These are phyloP conservation scores for Tylochromis polylepis DNA, from an alignment of 2,113 vertebrate species.

Conservation along the genomic window DNA sequence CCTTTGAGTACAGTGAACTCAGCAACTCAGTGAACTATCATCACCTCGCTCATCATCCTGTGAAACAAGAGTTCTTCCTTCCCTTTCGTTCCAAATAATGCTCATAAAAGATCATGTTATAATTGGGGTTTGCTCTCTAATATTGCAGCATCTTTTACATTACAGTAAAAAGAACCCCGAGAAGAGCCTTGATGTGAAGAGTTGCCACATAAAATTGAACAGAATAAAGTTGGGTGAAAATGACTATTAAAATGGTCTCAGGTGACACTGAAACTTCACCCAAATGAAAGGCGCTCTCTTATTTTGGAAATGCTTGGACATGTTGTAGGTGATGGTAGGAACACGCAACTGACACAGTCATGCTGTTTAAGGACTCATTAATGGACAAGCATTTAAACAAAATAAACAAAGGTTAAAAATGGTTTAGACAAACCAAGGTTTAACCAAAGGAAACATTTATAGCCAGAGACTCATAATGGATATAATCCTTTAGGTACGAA, in stretches of 20 bases:
- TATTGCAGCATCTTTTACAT: neutral
- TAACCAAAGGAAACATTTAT: rapidly evolving
- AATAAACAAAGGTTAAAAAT: neutral
- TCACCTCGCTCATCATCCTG: neutral
- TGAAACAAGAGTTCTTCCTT: neutral
- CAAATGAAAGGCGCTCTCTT: neutral
- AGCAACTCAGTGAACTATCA: neutral
- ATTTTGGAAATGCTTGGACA: neutral
- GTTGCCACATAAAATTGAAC: neutral
- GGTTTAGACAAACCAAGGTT: neutral
- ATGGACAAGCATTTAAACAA: neutral
- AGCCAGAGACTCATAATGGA: neutral
- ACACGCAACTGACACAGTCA: neutral
- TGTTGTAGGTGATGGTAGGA: neutral
- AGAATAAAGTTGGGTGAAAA: neutral
- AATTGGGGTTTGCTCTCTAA: neutral
- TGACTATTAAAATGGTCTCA: neutral
- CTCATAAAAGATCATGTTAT: neutral
- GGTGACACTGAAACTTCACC: neutral
- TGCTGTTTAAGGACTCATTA: neutral
- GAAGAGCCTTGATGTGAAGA: neutral
- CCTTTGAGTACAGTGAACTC: neutral
- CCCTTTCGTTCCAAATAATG: neutral
- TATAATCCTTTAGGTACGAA: neutral
- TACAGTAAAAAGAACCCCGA: rapidly evolving